These are phyloP conservation scores for Papilio helenus DNA, from an alignment of 1,140 invertebrate species.

Conservation along the genomic window DNA sequence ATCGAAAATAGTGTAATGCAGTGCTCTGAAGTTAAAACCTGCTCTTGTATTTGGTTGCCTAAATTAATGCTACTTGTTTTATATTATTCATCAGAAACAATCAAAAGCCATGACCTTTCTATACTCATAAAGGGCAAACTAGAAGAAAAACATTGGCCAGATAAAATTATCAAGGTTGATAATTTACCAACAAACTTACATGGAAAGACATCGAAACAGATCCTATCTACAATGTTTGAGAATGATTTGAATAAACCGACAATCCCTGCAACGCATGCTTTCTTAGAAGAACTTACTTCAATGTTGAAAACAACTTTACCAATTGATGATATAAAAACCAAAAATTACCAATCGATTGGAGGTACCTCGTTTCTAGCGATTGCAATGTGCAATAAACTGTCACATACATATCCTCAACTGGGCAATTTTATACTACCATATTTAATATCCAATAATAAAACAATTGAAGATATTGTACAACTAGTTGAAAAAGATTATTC, in stretches of 20 bases:
- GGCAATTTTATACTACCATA: conserved; percentile 67
- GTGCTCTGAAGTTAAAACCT: conserved; percentile 78
- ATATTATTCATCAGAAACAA: conserved; percentile 79
- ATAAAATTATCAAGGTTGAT: conserved; percentile 81
- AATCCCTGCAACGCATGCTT: conserved; percentile 49
- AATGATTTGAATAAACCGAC: conserved; percentile 46
- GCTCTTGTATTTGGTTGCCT: conserved; percentile 81
- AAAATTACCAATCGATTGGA: conserved; percentile 68
- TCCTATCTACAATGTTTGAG: conserved; percentile 68
- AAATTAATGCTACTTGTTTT: conserved; percentile 79
- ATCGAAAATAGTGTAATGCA: conserved; percentile 84
- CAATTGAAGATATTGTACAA: conserved; percentile 65
- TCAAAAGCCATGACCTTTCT: conserved; percentile 64
- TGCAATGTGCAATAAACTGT: conserved; percentile 70
- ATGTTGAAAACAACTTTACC: conserved; percentile 59
- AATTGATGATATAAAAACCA: conserved; percentile 76
- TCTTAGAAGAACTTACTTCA: conserved; percentile 63
- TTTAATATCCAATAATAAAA: conserved; percentile 60
- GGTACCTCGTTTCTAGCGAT: conserved; percentile 74
- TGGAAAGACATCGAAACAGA: conserved; percentile 83
- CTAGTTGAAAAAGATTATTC: conserved; percentile 57
- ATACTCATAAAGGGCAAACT: conserved; percentile 76
- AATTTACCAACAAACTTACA: conserved; percentile 84
- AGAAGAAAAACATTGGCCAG: conserved; percentile 81
- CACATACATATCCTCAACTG: conserved; percentile 56